Percentiles rank a stretch among this genome's conserved stretches.
These are phyloP conservation scores for Caenorhabditis latens DNA, from an alignment of 1,140 invertebrate genomes.

Conservation along the genomic window DNA sequence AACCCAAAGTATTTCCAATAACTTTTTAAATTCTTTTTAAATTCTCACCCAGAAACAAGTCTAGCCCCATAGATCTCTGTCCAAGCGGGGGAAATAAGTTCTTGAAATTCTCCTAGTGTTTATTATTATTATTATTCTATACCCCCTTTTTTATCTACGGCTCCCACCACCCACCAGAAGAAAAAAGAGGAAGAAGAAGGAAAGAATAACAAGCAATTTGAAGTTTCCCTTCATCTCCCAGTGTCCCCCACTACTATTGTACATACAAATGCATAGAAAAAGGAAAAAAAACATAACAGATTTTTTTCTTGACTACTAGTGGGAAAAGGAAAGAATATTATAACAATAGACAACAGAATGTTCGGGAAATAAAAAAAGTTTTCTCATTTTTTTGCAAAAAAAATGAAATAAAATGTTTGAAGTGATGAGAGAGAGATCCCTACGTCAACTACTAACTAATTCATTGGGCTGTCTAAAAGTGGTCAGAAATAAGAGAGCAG, in stretches of 20 bases:
- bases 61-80: too few species aligned
- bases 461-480: not conserved
- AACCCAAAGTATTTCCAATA: too few species aligned
- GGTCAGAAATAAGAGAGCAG: not conserved
- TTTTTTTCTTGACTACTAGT: not conserved
- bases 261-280: conserved; percentile 4
- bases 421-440: not conserved
- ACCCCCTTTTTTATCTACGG: too few species aligned
- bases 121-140: too few species aligned
- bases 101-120: too few species aligned
- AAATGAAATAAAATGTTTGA: not conserved
- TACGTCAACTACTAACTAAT: conserved; percentile 39
- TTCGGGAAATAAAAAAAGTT: not conserved
- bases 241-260: not conserved
- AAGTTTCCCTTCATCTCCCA: not conserved
- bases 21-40: too few species aligned
- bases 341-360: too few species aligned
- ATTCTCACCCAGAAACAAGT: too few species aligned
- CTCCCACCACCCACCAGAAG: too few species aligned
- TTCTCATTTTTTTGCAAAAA: not conserved
- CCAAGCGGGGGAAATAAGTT: too few species aligned
- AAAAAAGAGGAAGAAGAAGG: not conserved
- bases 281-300: not conserved
- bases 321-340: not conserved
- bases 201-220: not conserved